Conservation (phyloP, 23 tunicate species). For the Halocynthia roretzi region DNA sequence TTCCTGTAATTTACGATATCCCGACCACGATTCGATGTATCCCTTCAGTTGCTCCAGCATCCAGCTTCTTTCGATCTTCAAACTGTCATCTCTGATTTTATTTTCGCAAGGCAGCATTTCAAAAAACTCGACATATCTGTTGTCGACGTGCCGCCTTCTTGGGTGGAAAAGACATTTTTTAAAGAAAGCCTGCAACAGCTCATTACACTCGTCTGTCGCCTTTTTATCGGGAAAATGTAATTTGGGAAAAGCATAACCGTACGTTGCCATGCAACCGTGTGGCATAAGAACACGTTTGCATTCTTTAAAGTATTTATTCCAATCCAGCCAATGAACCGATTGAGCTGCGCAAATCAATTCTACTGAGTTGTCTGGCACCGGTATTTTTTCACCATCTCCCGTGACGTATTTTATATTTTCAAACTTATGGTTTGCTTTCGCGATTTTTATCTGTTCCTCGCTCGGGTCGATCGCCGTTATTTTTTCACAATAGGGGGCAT, state of each 20-base stretch:
- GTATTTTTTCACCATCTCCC: conserved; percentile 28
- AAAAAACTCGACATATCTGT: conserved; percentile 32
- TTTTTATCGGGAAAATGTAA: background rate
- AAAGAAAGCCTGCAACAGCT: conserved; percentile 20
- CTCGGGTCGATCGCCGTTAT: conserved; percentile 39
- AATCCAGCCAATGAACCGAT: conserved; percentile 48
- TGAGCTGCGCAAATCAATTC: conserved; percentile 33
- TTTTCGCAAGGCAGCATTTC: conserved; percentile 17
- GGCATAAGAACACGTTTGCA: conserved; percentile 30
- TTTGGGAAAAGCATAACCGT: conserved; percentile 24
- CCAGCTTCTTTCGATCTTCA: conserved; percentile 17
- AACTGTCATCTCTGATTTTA: conserved; percentile 40
- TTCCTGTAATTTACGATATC: conserved; percentile 34
- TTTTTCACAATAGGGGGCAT: conserved; percentile 30
- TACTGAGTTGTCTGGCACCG: conserved; percentile 19
- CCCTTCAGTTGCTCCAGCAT: conserved; percentile 31
- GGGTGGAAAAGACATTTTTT: conserved; percentile 53
- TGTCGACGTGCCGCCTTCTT: conserved; percentile 48
- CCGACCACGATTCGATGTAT: conserved; percentile 72
- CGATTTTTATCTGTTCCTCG: conserved; percentile 28
- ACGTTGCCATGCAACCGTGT: conserved; percentile 29
- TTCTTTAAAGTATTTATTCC: conserved; percentile 23
- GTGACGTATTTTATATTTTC: conserved; percentile 27
- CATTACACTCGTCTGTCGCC: background rate
- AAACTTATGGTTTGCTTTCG: background rate